Evolutionary conservation across 1,140 invertebrate genomes (phyloP).

Genomic region (Drosophila bifasciata): DNA sequence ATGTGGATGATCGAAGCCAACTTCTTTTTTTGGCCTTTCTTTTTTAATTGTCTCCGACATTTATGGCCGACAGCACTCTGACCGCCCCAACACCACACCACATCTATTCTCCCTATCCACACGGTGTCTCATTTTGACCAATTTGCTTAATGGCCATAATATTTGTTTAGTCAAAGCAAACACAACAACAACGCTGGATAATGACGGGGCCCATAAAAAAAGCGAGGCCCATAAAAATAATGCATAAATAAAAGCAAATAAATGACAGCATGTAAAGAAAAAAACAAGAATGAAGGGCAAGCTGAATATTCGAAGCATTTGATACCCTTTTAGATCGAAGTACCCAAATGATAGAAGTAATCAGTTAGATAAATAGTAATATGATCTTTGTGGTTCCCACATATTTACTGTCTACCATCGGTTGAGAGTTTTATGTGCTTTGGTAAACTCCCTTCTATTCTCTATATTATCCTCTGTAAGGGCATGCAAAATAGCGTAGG

Average conservation of each 20-base stretch:
- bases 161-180: slow-evolving; percentile 81
- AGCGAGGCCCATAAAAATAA: slow-evolving; percentile 74
- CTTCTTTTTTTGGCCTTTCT: slow-evolving; percentile 14
- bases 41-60: slow-evolving; percentile 56
- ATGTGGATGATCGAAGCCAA: slow-evolving; percentile 32
- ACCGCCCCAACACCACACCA: not conserved
- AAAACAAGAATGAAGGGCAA: slow-evolving; percentile 21
- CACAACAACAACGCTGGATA: slow-evolving; percentile 67
- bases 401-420: no score
- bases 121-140: slow-evolving; percentile 59
- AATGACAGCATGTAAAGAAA: slow-evolving; percentile 76
- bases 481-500: no score
- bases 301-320: no score
- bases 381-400: no score
- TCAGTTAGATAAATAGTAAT: no score
- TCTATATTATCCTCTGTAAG: not conserved
- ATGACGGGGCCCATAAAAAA: slow-evolving; percentile 75
- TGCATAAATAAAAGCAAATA: slow-evolving; percentile 82
- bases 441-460: no score
- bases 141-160: slow-evolving; percentile 81
- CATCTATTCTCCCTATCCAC: not conserved
- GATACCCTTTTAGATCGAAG: no score
- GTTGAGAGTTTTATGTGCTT: no score
- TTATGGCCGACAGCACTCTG: slow-evolving; percentile 42
- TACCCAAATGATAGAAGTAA: no score